phyloP scores from a whole-genome alignment of 2,888 invertebrate species.

The Sinodicranocentrus sp. region DNA sequence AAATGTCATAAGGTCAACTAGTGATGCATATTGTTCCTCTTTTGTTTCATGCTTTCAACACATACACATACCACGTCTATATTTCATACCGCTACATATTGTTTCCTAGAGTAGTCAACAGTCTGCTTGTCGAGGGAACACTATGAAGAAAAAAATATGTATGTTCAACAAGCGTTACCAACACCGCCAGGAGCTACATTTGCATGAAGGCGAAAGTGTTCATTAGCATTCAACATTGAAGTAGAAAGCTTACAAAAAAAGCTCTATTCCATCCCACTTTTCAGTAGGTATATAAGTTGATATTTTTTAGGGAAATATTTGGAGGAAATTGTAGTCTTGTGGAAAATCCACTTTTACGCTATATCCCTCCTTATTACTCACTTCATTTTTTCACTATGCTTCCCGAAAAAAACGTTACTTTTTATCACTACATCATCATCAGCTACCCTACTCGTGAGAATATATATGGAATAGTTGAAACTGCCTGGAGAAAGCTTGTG shows the following conservation, averaged over 20 bases:
- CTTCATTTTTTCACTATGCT: not conserved
- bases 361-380: conserved; percentile 11
- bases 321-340: conserved; percentile 58
- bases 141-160: conserved; percentile 13
- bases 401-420: conserved; percentile 16
- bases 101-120: conserved; percentile 38
- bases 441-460: not conserved
- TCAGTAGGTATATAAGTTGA: conserved; percentile 10
- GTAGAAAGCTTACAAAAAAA: not conserved
- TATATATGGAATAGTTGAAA: not conserved
- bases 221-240: conserved; percentile 59
- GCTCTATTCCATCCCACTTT: not conserved
- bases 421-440: conserved; percentile 25
- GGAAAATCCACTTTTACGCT: conserved; percentile 50
- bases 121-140: not conserved
- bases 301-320: conserved; percentile 35
- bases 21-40: conserved; percentile 16
- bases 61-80: not conserved
- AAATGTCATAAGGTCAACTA: conserved; percentile 69
- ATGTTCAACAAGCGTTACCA: conserved; percentile 66
- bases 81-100: conserved; percentile 21
- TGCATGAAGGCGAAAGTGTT: conserved; percentile 50
- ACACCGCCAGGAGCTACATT: not conserved
- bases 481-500: conserved; percentile 17
- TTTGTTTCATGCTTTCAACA: conserved; percentile 1